Percentiles rank a stretch among this genome's conserved stretches.
Evolutionary conservation across 1,140 invertebrate genomes (phyloP).

Genomic region (Diploscapter pachys): DNA sequence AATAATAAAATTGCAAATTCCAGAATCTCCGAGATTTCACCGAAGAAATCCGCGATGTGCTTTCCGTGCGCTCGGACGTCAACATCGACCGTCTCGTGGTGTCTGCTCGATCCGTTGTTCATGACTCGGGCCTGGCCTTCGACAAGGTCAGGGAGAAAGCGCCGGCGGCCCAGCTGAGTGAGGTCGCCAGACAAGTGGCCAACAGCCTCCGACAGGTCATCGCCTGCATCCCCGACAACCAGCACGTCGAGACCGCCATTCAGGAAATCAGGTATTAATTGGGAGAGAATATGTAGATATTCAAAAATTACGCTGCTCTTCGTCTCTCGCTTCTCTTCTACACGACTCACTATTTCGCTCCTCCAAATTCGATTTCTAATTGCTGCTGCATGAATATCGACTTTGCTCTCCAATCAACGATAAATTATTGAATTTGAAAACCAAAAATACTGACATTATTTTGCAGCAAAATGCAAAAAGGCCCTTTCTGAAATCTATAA

Average conservation of each 20-base stretch:
- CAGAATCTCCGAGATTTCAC: conserved; percentile 69
- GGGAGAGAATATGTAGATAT: no score
- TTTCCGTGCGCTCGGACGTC: conserved; percentile 68
- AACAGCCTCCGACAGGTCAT: conserved; percentile 42
- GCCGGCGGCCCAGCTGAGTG: conserved; percentile 36
- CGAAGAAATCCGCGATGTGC: conserved; percentile 71
- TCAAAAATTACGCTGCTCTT: no score
- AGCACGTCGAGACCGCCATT: conserved; percentile 47
- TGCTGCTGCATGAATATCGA: no score
- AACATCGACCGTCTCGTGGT: conserved; percentile 61
- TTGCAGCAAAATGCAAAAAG: no score
- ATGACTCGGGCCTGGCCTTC: conserved; percentile 65
- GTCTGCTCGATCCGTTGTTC: conserved; percentile 51
- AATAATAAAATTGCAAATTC: no score
- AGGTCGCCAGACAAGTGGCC: conserved; percentile 42
- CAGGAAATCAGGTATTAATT: conserved; percentile 23
- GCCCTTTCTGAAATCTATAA: no score
- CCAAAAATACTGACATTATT: no score
- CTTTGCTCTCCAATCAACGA: no score
- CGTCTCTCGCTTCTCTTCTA: no score
- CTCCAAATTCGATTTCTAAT: no score
- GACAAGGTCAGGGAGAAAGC: conserved; percentile 70
- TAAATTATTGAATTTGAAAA: no score
- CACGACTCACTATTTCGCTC: no score
- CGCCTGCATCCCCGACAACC: conserved; percentile 48